Evolutionary conservation across 2,113 vertebrate genomes (phyloP).

Genomic region (Dromas ardeola): DNA sequence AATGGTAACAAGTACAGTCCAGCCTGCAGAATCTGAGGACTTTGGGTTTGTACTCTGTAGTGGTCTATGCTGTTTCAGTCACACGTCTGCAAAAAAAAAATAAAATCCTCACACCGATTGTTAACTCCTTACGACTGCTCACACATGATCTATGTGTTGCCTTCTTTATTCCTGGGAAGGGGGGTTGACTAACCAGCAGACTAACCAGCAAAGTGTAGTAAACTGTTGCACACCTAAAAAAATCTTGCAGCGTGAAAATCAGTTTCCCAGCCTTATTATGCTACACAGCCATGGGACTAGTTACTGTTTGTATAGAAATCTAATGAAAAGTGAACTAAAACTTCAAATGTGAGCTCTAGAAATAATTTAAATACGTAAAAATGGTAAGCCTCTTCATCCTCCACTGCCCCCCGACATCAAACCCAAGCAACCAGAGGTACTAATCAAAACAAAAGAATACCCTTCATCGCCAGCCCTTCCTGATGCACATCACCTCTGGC

Average conservation of each 20-base stretch:
- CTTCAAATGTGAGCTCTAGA: background rate
- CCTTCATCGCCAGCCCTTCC: background rate
- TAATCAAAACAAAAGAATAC: background rate
- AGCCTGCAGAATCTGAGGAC: background rate
- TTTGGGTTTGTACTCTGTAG: background rate
- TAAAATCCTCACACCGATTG: background rate
- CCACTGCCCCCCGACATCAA: fast-evolving
- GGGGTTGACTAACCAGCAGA: background rate
- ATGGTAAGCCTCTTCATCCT: background rate
- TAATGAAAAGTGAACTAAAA: background rate
- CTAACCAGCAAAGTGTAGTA: background rate
- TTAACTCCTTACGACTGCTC: background rate
- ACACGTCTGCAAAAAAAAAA: background rate
- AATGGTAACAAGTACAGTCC: background rate
- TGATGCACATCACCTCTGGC: background rate
- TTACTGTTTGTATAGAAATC: background rate
- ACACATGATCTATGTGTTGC: background rate
- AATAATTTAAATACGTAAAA: background rate
- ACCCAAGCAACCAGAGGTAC: background rate
- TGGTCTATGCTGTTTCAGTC: background rate
- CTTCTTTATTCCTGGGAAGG: background rate
- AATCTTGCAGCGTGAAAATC: background rate
- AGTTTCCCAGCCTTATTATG: background rate
- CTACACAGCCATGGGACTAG: background rate
- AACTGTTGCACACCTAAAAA: background rate